A percentile compares a stretch with the other conserved stretches of the same genome.
Evolutionary conservation across 2,113 vertebrate species (phyloP).

Genomic region (Megalops atlanticus): DNA sequence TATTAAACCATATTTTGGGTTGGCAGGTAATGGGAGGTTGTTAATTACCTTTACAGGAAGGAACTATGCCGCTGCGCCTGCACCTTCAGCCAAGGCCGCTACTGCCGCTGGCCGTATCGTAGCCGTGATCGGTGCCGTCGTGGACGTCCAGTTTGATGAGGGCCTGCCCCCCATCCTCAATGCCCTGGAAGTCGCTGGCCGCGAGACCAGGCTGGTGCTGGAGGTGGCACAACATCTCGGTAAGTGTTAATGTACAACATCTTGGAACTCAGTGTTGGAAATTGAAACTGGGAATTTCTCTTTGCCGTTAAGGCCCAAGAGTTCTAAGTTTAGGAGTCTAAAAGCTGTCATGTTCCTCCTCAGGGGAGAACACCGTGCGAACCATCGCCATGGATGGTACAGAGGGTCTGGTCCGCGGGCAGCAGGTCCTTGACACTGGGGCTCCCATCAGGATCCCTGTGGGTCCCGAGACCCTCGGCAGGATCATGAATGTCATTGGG

Average conservation of each 20-base stretch:
- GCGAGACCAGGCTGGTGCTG: conserved; percentile 88
- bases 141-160: conserved; percentile 97
- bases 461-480: conserved; percentile 91
- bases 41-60: conserved; percentile 79
- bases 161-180: conserved; percentile 93
- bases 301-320: too few relatives aligned
- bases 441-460: conserved; percentile 96
- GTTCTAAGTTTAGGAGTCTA: background rate
- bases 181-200: conserved; percentile 87
- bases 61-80: conserved; percentile 83
- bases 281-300: too few relatives aligned
- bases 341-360: background rate
- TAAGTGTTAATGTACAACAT: too few relatives aligned
- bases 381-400: conserved; percentile 99
- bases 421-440: conserved; percentile 91
- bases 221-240: conserved; percentile 97
- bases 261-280: too few relatives aligned
- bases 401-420: conserved; percentile 92
- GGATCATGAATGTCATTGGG: conserved; percentile 99
- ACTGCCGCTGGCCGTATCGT: conserved; percentile 80
- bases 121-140: conserved; percentile 95
- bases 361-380: conserved; percentile 93
- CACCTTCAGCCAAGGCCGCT: conserved; percentile 70
- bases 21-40: too few relatives aligned
- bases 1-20: too few relatives aligned